A percentile compares a stretch with the other conserved stretches of the same genome.
phyloP scores from a whole-genome alignment of 2,888 invertebrate species.

The Drosophila prostipennis region DNA sequence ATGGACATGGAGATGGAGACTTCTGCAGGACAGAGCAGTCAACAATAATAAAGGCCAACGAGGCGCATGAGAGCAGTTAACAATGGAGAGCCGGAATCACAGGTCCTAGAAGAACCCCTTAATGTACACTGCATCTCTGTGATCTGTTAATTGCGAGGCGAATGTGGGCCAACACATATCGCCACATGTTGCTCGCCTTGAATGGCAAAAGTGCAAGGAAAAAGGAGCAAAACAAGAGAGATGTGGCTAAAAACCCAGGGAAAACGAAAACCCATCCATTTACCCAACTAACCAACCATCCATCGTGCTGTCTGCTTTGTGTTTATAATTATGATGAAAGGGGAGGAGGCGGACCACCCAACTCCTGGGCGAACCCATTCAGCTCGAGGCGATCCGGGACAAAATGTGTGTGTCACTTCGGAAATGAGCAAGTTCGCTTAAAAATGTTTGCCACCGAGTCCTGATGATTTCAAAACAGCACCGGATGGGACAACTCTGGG shows the following conservation, averaged over 20 bases:
- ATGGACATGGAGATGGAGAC: constrained; percentile 21
- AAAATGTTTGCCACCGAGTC: constrained; percentile 40
- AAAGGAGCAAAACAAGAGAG: constrained; percentile 11
- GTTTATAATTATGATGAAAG: constrained; percentile 70
- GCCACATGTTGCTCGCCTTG: constrained; percentile 47
- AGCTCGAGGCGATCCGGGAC: constrained; percentile 42
- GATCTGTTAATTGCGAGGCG: constrained; percentile 51
- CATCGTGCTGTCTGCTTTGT: constrained; percentile 37
- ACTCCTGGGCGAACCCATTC: constrained; percentile 18
- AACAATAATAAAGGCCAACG: constrained; percentile 70
- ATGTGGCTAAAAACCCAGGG: neutral
- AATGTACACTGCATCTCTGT: constrained; percentile 23
- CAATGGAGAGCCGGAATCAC: constrained; percentile 19
- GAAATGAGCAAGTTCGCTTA: constrained; percentile 57
- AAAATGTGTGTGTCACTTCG: constrained; percentile 66
- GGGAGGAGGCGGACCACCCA: constrained; percentile 22
- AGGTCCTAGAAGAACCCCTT: constrained; percentile 16
- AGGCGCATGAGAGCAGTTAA: constrained; percentile 51
- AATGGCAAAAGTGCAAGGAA: constrained; percentile 26
- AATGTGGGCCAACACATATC: constrained; percentile 63
- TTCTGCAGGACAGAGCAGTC: constrained; percentile 14
- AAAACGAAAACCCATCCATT: constrained; percentile 26
- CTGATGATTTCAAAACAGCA: constrained; percentile 39
- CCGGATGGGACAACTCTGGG: constrained; percentile 23
- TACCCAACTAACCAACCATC: constrained; percentile 40